Evolutionary conservation across 2,797 vertebrate genomes (phyloP).

Genomic region (Myripristis murdjan): DNA sequence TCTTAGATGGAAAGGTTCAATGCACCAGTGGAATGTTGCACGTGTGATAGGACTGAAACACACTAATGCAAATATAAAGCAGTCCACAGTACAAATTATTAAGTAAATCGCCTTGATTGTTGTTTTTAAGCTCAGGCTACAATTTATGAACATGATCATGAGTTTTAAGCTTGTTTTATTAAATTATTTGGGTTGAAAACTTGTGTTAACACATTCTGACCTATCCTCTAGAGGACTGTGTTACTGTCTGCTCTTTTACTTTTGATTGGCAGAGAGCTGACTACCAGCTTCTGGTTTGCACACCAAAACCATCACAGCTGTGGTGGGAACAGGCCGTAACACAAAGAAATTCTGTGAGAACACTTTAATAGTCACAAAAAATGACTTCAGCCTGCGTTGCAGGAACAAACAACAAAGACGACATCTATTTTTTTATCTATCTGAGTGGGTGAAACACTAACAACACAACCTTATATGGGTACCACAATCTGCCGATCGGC

Average conservation of each 20-base stretch:
- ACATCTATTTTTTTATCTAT: slow-evolving; percentile 14
- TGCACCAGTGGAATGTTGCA: not conserved
- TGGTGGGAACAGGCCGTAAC: slow-evolving; percentile 24
- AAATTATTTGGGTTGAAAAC: too few relatives aligned
- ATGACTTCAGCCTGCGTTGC: slow-evolving; percentile 48
- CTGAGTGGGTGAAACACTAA: slow-evolving; percentile 62
- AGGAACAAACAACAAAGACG: slow-evolving; percentile 57
- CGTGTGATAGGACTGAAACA: not conserved
- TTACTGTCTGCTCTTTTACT: too few relatives aligned
- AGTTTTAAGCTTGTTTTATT: too few relatives aligned
- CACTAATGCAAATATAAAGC: not conserved
- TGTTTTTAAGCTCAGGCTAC: not conserved
- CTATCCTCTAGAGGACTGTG: slow-evolving; percentile 3
- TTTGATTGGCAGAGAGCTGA: too few relatives aligned
- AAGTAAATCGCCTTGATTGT: not conserved
- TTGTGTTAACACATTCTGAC: not conserved
- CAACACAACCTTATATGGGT: slow-evolving; percentile 41
- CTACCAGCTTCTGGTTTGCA: too few relatives aligned
- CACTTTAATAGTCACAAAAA: slow-evolving; percentile 38
- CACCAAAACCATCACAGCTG: too few relatives aligned
- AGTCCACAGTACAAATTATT: slow-evolving; percentile 8
- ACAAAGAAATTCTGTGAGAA: slow-evolving; percentile 41
- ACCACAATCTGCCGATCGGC: slow-evolving; percentile 66
- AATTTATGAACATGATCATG: too few relatives aligned
- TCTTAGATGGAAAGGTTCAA: slow-evolving; percentile 16